Base-by-base conservation (phyloP, 2,888 invertebrate species). In the Phalangium opilio region DNA sequence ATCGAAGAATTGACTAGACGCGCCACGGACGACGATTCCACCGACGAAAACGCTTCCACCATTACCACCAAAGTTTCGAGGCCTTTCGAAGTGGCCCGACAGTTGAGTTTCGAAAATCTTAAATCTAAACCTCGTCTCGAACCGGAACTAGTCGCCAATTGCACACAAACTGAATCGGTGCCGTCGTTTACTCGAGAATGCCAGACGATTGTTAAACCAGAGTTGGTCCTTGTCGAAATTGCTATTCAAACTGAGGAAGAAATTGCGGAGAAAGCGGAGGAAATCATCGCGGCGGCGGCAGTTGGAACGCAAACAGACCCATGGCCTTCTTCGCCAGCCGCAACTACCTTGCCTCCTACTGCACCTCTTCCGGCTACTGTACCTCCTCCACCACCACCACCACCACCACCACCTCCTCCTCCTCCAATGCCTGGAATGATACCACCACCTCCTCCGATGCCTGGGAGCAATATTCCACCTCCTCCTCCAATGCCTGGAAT, bases 1-100 rank as follows among this genome's bases (percentile, higher is more conserved):
- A 75, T 77, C 47, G 67, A 71, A 61, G 63, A 69, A 43, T 63
- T 75, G 39, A 73, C 74, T 3, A 69, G 69, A 43, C 71, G 70
- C 49, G 70, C 73, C 5, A 66, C 15, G 14, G 18, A 45, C n/a
- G 47, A 18, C 15, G 44, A 48, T 17, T 32, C 45, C 18, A 14
- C 17, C 17, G 18, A n/a, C n/a, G 27, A 8, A 27, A 27, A 27
- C 8, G 4, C 27, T 7, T 27, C 27, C n/a, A n/a, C n/a, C 27
- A 27, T 27, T 8, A 8, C 27, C 5, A 4, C 8, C 27, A 27
- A 27, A 27, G 27, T 27, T 27, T 8, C 27, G 27, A 27, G 8
- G 8, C 27, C 27, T 8, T 27, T 27, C 27, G 27, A 27, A 27
- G 4, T 8, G 8, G 4, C 27, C 4, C 4, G 8, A 27, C 27